Conservation (phyloP, 1,140 invertebrate species). For the Macrostomum lignano region DNA sequence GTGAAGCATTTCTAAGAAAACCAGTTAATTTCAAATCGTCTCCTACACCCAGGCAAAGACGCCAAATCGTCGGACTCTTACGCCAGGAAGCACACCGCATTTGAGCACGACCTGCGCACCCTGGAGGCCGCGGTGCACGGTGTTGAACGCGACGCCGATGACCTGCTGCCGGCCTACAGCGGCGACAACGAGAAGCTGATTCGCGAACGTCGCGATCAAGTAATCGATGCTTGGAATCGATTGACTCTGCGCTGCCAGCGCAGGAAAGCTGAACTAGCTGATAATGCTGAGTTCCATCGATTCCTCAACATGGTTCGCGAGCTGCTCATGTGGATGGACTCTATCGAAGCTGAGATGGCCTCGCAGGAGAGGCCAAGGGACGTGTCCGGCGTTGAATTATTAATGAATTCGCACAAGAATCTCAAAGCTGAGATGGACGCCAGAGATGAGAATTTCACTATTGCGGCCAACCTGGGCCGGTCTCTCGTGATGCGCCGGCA, state of each 20-base stretch:
- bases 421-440: slow-evolving; percentile 95
- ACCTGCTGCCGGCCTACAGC: slow-evolving; percentile 72
- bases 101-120: slow-evolving; percentile 71
- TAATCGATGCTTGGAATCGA: slow-evolving; percentile 71
- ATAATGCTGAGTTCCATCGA: slow-evolving; percentile 73
- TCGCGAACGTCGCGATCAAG: slow-evolving; percentile 66
- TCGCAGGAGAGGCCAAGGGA: slow-evolving; percentile 88
- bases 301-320: slow-evolving; percentile 94
- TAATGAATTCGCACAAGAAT: slow-evolving; percentile 98
- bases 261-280: slow-evolving; percentile 50
- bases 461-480: slow-evolving; percentile 73
- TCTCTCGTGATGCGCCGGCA: slow-evolving; percentile 72
- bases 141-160: slow-evolving; percentile 63
- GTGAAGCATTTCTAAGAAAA: too few relatives aligned
- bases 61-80: slow-evolving; percentile 72
- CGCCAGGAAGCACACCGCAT: slow-evolving; percentile 74
- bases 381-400: slow-evolving; percentile 79
- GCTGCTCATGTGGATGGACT: slow-evolving; percentile 92
- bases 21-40: too few relatives aligned
- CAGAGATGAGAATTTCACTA: slow-evolving; percentile 76
- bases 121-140: slow-evolving; percentile 62
- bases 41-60: too few relatives aligned
- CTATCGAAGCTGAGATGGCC: slow-evolving; percentile 83
- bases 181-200: slow-evolving; percentile 86
- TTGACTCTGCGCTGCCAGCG: slow-evolving; percentile 56